These are phyloP conservation scores for Saccopteryx leptura DNA, from an alignment of 2,113 vertebrate species.

Conservation along the genomic window DNA sequence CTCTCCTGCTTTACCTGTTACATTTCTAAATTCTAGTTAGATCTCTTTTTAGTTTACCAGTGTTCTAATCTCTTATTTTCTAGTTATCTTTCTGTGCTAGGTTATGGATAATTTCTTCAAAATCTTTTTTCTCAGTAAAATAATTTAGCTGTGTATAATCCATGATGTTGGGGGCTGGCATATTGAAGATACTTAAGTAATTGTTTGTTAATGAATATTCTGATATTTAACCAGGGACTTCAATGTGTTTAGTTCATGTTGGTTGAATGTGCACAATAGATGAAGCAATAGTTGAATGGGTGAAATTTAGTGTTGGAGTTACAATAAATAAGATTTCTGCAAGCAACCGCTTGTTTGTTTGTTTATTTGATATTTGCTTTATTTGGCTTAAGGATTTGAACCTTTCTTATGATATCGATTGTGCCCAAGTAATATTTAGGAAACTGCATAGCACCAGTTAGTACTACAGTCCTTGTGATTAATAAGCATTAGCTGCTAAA, in stretches of 20 bases:
- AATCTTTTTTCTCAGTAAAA: neutral
- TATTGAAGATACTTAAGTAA: neutral
- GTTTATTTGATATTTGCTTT: neutral
- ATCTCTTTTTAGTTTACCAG: neutral
- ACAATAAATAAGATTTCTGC: neutral
- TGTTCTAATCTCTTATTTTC: conserved; percentile 14
- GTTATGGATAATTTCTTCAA: neutral
- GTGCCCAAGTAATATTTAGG: neutral
- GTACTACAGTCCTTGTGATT: neutral
- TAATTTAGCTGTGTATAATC: neutral
- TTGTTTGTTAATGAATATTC: neutral
- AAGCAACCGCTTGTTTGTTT: neutral
- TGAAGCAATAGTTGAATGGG: neutral
- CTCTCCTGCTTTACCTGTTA: neutral
- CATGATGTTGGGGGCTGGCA: neutral
- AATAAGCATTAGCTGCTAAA: neutral
- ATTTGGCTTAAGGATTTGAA: neutral
- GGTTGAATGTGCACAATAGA: neutral
- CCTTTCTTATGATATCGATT: neutral
- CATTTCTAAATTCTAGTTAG: conserved; percentile 6
- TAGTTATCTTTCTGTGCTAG: neutral
- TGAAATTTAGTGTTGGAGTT: neutral
- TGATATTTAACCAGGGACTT: neutral
- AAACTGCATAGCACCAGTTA: neutral
- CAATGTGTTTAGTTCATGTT: neutral